Evolutionary conservation across 2,888 invertebrate genomes (phyloP).

Genomic region (Apocheima hispidaria): DNA sequence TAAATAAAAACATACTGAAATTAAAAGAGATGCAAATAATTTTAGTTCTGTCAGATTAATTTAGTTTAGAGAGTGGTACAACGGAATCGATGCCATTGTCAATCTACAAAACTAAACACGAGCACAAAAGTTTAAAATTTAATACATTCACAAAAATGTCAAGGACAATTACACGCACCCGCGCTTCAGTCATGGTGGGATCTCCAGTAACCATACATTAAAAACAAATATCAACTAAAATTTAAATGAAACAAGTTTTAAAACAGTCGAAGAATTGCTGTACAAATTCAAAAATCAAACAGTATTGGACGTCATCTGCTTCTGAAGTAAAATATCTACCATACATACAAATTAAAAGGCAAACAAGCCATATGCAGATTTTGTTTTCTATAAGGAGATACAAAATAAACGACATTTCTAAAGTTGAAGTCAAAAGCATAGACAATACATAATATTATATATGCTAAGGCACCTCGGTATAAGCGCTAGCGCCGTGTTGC

Average conservation of each 20-base stretch:
- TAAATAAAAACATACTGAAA: too few species aligned
- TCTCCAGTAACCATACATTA: not conserved
- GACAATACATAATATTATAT: slow-evolving; percentile 16
- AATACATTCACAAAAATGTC: slow-evolving; percentile 51
- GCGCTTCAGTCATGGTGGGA: slow-evolving; percentile 69
- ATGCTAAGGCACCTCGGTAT: slow-evolving; percentile 3
- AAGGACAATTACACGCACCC: slow-evolving; percentile 52
- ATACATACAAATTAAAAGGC: slow-evolving; percentile 1
- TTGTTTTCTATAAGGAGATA: slow-evolving; percentile 12
- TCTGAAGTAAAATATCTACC: not conserved
- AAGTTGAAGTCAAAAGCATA: slow-evolving; percentile 28
- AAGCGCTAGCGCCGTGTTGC: slow-evolving; percentile 13
- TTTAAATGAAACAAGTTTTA: not conserved
- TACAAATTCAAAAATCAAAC: not conserved
- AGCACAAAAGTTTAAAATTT: slow-evolving; percentile 65
- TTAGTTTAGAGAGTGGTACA: too few species aligned
- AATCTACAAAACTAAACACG: slow-evolving; percentile 47
- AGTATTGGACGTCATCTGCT: not conserved
- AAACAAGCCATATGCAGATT: not conserved
- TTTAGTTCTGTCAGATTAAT: too few species aligned
- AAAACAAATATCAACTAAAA: not conserved
- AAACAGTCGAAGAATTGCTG: not conserved
- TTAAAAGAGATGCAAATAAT: too few species aligned
- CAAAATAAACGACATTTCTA: slow-evolving; percentile 28
- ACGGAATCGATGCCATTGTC: too few species aligned